These are phyloP conservation scores for Cyclura pinguis DNA, from an alignment of 2,797 vertebrate species.

Conservation along the genomic window DNA sequence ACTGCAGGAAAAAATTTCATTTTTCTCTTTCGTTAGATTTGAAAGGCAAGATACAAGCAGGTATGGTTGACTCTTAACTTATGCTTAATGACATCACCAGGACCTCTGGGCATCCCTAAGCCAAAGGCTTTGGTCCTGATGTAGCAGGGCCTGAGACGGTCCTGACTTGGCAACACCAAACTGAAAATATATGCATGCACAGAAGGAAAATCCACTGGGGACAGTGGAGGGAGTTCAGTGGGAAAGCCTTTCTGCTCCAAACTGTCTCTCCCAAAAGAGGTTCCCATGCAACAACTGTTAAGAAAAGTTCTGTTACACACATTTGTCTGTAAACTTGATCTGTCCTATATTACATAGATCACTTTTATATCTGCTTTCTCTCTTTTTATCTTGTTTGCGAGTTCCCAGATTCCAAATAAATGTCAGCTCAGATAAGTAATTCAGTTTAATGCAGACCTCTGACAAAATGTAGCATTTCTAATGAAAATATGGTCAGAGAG, in stretches of 20 bases:
- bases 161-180: too few species aligned
- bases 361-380: constrained; percentile 19
- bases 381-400: not conserved
- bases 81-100: too few species aligned
- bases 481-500: not conserved
- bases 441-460: constrained; percentile 37
- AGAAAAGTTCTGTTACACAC: too few species aligned
- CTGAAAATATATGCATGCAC: not conserved
- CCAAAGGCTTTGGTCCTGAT: too few species aligned
- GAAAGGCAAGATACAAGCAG: too few species aligned
- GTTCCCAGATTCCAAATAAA: constrained; percentile 51
- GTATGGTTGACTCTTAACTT: too few species aligned
- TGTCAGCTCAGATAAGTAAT: constrained; percentile 62
- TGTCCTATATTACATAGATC: not conserved
- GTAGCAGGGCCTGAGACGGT: too few species aligned
- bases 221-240: not conserved
- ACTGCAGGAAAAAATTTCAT: too few species aligned
- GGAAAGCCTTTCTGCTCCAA: not conserved
- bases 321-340: not conserved
- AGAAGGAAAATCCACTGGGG: not conserved
- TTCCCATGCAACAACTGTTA: not conserved
- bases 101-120: too few species aligned
- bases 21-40: too few species aligned
- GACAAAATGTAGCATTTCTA: constrained; percentile 46
- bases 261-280: not conserved